A percentile compares a stretch with the other conserved stretches of the same genome.
Evolutionary conservation across 2,888 invertebrate species (phyloP).

Genomic region (Pegoplata infirma): DNA sequence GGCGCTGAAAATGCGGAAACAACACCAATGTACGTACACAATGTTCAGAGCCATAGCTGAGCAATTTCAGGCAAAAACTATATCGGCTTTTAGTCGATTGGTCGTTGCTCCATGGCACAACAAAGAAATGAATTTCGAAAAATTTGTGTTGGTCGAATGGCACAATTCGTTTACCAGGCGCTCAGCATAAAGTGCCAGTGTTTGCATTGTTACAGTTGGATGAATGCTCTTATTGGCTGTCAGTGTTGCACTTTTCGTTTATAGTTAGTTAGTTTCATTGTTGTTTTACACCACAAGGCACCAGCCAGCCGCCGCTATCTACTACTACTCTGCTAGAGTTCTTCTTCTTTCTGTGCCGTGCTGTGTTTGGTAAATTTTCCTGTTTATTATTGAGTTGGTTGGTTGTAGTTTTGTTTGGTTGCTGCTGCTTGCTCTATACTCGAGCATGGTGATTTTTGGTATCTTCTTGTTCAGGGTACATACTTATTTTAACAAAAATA

Average conservation of each 20-base stretch:
- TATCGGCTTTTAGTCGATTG: conserved; percentile 58
- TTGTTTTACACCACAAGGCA: conserved; percentile 25
- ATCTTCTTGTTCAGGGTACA: conserved; percentile 22
- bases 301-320: conserved; percentile 34
- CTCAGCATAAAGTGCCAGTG: conserved; percentile 67
- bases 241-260: conserved; percentile 61
- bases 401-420: conserved; percentile 12
- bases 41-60: conserved; percentile 37
- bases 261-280: conserved; percentile 55
- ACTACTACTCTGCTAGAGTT: conserved; percentile 67
- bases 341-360: no score
- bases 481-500: no score
- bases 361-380: conserved; percentile 37
- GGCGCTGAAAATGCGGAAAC: conserved; percentile 51
- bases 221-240: conserved; percentile 76
- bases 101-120: conserved; percentile 63
- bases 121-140: conserved; percentile 74
- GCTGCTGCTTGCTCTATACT: conserved; percentile 12
- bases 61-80: conserved; percentile 42
- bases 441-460: conserved; percentile 32
- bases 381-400: conserved; percentile 50
- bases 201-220: conserved; percentile 75
- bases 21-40: conserved; percentile 42
- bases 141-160: conserved; percentile 78
- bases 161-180: conserved; percentile 75